Base-by-base conservation (phyloP, 2,113 vertebrate genomes). In the Cyanoderma ruficeps region DNA sequence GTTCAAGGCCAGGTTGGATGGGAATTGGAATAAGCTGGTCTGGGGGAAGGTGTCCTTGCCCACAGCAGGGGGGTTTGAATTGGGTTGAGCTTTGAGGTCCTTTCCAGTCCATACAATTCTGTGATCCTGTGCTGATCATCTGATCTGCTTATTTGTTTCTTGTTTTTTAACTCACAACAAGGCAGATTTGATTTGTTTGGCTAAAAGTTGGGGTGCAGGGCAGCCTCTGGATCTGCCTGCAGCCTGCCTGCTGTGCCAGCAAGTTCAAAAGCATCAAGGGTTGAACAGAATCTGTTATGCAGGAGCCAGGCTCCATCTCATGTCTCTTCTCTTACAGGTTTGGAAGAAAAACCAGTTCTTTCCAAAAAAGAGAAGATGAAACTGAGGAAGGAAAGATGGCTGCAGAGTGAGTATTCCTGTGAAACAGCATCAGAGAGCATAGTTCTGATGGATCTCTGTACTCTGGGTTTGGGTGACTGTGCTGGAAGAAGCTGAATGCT, bases 361-460 rank as follows among this genome's bases (percentile, higher is more conserved):
- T 95, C 99, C 27, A 99, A 99, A 96, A 99, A 99, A 90, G 99
- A 99, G 93, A 99, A 99, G 92, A 98, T 98, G 97, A 99, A 98
- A 94, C 98, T 99, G 96, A 97, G 98, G 59, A 98, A 97, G n/a
- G 98, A 99, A 25, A 87, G 93, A 7, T 99, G 99, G 99, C 97
- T 99, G 4, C 98, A 98, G 97, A 99, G 99, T 99, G 95, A 99
- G 99, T 97, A 67, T 13, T 61, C 4, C 25, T 74, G 33, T 11
- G 4, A 25, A 2, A 2, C 0, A 3, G 20, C 41, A 27, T 41
- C 68, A 19, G 24, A 6, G 42, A 50, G 25, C 10, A 0, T 27
- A 46, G n/a, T 56, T 88, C 42, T 57, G 31, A 4, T 59, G 49
- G 46, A 19, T 44, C 49, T 74, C 15, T 61, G 17, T n/a, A 4